These are phyloP conservation scores for Holothuria scabra DNA, from an alignment of 53 echinoderm and acorn worm genomes.

Conservation along the genomic window DNA sequence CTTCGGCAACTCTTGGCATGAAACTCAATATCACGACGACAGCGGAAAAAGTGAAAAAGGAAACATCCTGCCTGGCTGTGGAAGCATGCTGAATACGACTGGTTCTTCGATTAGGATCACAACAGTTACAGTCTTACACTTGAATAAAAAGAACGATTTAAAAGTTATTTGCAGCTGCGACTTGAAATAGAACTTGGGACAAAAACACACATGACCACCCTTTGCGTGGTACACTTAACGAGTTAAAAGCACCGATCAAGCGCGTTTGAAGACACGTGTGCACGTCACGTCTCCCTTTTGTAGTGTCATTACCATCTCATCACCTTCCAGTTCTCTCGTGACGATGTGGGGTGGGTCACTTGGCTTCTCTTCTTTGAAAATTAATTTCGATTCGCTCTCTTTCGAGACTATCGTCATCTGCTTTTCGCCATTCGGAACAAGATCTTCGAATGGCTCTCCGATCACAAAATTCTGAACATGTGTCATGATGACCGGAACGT, in stretches of 20 bases:
- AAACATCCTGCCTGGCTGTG: not conserved
- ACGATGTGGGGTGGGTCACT: constrained; percentile 83
- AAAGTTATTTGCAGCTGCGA: too few species aligned
- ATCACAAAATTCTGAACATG: constrained; percentile 90
- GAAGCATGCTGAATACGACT: constrained; percentile 24
- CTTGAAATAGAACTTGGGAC: too few species aligned
- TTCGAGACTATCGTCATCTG: constrained; percentile 73
- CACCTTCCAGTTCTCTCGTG: constrained; percentile 76
- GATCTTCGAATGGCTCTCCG: constrained; percentile 83
- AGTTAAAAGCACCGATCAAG: not conserved
- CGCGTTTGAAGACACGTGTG: constrained; percentile 74
- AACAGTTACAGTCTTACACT: too few species aligned
- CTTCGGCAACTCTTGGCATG: constrained; percentile 12
- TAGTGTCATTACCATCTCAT: constrained; percentile 95
- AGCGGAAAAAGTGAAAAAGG: too few species aligned
- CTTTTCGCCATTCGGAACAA: constrained; percentile 86
- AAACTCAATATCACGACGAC: not conserved
- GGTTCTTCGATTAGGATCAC: too few species aligned
- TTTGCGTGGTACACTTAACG: too few species aligned
- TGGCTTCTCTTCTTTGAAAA: constrained; percentile 71
- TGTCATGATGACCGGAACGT: constrained; percentile 91
- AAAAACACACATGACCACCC: too few species aligned
- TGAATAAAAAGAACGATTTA: too few species aligned
- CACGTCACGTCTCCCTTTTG: constrained; percentile 75
- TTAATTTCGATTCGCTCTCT: constrained; percentile 81